phyloP scores from a whole-genome alignment of 2,113 vertebrate species.

The Corythaeola cristata region DNA sequence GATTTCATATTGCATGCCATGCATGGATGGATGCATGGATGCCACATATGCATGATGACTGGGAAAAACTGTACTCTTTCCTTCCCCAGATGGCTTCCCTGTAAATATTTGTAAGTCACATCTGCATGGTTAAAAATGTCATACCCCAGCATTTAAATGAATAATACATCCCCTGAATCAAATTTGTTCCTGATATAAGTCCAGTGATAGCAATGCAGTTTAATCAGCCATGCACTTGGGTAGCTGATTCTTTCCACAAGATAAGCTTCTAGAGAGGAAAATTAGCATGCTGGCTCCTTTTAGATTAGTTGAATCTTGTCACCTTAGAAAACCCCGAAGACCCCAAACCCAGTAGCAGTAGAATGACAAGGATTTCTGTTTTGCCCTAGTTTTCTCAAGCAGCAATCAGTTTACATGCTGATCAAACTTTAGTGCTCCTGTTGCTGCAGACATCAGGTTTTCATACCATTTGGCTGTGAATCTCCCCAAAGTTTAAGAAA shows the following conservation, averaged over 20 bases:
- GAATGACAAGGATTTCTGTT: neutral
- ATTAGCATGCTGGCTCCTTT: neutral
- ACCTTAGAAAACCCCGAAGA: neutral
- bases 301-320: neutral
- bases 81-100: neutral
- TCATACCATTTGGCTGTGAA: neutral
- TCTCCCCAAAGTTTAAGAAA: neutral
- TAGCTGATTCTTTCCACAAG: conserved; percentile 10
- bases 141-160: neutral
- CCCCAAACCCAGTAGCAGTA: neutral
- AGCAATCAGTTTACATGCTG: neutral
- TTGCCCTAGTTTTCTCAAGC: neutral
- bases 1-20: neutral
- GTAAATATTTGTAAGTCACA: neutral
- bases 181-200: conserved; percentile 14
- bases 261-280: neutral
- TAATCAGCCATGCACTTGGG: conserved; percentile 5
- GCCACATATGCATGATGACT: neutral
- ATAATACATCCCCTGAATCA: neutral
- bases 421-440: neutral
- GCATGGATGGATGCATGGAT: neutral
- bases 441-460: neutral
- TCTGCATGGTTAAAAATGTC: conserved; percentile 7
- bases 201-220: neutral
- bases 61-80: neutral